Evolutionary conservation across 2,113 vertebrate species (phyloP), one percentile per base, ranked within the genome.

Genomic region (Eurypyga helias): DNA sequence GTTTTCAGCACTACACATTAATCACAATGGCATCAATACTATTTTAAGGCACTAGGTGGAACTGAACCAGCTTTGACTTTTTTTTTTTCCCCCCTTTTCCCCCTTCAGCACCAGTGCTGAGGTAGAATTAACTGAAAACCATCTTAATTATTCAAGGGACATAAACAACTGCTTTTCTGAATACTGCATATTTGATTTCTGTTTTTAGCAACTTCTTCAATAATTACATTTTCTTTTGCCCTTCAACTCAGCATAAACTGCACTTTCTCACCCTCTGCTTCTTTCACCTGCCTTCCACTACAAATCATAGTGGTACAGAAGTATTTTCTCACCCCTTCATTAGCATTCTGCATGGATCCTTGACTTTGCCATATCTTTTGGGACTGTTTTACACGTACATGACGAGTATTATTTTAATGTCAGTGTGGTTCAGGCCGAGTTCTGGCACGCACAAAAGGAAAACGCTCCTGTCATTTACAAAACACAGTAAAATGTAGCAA

Each of bases 181-280:
- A 87, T 55, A 49, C 29, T 3, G 34, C 10, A 3, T 75, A 62
- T 87, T 86, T 90, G 34, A 90, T 78, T 89, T 91, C 73, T 15
- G 12, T 66, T 84, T 83, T 46, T 81, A 15, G 21, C 26, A 83
- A 90, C 55, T 89, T 84, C 70, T 82, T 64, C 77, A 70, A 78
- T 82, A 94, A 95, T 75, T 89, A 67, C 75, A 49, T 89, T 89
- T 81, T 89, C 64, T 84, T 93, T 82, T 72, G 65, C 90, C 90
- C 65, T 95, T 89, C 86, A 75, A 67, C 80, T 84, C 13, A 64
- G 79, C 80, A 90, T 29, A 65, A 93, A 73, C 52, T 33, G 55
- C 61, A 71, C 54, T 79, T 81, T 84, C 86, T 90, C 77, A 90
- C 57, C 21, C 61, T 62, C 64, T 51, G 23, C 26, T 90, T 85